These are phyloP conservation scores for Gila orcuttii DNA, from an alignment of 2,113 vertebrate genomes.

Conservation along the genomic window DNA sequence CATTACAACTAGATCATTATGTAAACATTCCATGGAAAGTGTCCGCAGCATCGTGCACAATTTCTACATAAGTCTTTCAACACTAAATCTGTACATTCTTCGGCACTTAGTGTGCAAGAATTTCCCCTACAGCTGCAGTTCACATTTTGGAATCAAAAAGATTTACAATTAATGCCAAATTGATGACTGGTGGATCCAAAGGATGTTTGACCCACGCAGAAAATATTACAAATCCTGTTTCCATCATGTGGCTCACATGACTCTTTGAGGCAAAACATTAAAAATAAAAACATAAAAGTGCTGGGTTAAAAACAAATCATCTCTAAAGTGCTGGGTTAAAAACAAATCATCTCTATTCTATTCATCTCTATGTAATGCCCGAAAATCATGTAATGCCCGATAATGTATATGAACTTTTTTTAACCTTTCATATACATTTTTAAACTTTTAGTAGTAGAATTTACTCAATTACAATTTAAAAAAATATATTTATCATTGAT, in stretches of 20 bases:
- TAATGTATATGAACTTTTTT: too few relatives aligned
- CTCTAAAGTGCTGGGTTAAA: too few relatives aligned
- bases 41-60: not conserved
- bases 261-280: not conserved
- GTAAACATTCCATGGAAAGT: constrained; percentile 3
- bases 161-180: constrained; percentile 7
- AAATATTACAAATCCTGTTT: constrained; percentile 5
- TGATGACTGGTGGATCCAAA: constrained; percentile 15
- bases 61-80: not conserved
- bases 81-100: constrained; percentile 7
- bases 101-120: not conserved
- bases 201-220: not conserved
- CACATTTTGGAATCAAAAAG: not conserved
- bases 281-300: not conserved
- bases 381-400: too few relatives aligned
- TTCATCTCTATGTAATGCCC: too few relatives aligned
- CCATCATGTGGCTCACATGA: not conserved
- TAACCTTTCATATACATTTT: too few relatives aligned
- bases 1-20: constrained; percentile 32
- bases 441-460: too few relatives aligned
- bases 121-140: constrained; percentile 6
- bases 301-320: not conserved
- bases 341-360: too few relatives aligned
- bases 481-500: too few relatives aligned
- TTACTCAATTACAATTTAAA: too few relatives aligned